phyloP scores from a whole-genome alignment of 2,888 invertebrate genomes.

The Standfussiana lucernea region DNA sequence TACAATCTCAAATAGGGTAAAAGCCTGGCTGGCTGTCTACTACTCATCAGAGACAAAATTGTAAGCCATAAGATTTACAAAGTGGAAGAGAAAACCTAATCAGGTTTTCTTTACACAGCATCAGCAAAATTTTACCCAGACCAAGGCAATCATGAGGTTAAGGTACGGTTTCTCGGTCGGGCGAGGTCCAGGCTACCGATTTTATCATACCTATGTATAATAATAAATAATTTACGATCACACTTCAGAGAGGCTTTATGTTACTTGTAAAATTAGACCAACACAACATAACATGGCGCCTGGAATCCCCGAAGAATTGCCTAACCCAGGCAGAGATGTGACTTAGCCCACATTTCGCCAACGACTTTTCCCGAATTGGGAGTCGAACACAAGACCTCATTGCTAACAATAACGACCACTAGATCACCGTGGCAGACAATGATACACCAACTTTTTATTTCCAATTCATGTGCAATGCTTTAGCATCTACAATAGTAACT shows the following conservation, averaged over 20 bases:
- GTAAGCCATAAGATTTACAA: background rate
- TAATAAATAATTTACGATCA: too few species aligned
- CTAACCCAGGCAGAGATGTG: too few species aligned
- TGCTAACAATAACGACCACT: background rate
- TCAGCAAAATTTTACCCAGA: background rate
- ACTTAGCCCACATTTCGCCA: background rate
- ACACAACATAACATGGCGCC: too few species aligned
- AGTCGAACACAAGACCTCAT: background rate
- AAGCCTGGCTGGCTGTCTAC: too few species aligned
- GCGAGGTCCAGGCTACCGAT: too few species aligned
- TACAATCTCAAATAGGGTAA: background rate
- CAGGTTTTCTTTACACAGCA: background rate
- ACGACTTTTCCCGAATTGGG: background rate
- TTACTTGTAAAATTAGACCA: too few species aligned
- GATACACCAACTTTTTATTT: background rate
- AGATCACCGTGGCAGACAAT: background rate
- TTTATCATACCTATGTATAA: too few species aligned
- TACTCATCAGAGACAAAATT: background rate
- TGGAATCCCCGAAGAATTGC: background rate
- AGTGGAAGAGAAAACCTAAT: background rate
- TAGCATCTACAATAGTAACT: conserved; percentile 15
- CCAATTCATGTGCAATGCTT: background rate
- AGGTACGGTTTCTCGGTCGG: too few species aligned
- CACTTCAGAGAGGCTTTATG: too few species aligned
- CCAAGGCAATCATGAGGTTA: background rate